Evolutionary conservation across 2,888 invertebrate genomes (phyloP).

Genomic region (Athripsodes cinereus): DNA sequence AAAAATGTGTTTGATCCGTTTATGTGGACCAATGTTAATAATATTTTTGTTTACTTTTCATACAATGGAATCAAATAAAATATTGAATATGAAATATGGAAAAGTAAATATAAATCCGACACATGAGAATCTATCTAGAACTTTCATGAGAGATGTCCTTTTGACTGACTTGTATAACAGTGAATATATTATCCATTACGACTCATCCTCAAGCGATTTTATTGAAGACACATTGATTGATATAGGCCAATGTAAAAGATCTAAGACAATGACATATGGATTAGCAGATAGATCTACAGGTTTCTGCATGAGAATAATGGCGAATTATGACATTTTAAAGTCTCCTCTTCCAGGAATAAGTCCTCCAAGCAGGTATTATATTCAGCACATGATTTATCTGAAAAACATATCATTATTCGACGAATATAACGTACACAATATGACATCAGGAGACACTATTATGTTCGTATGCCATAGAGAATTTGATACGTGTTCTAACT

Average conservation of each 20-base stretch:
- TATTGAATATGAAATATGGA: no score
- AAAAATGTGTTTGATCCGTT: no score
- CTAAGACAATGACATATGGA: background rate
- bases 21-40: no score
- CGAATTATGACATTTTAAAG: constrained; percentile 8
- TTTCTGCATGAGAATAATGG: background rate
- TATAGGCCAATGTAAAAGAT: background rate
- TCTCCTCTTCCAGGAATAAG: background rate
- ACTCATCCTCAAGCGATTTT: background rate
- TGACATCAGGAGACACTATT: background rate
- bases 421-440: background rate
- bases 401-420: background rate
- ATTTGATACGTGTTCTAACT: background rate
- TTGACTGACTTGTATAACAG: background rate
- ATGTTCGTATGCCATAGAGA: constrained; percentile 7
- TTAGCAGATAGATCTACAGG: background rate
- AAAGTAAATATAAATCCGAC: no score
- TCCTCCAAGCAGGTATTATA: background rate
- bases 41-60: no score
- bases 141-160: background rate
- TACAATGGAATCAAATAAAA: no score
- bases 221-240: background rate
- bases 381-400: constrained; percentile 3
- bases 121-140: no score
- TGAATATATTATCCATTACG: constrained; percentile 3